These are phyloP conservation scores for Calypte anna DNA, from an alignment of 2,113 vertebrate species.

Conservation along the genomic window DNA sequence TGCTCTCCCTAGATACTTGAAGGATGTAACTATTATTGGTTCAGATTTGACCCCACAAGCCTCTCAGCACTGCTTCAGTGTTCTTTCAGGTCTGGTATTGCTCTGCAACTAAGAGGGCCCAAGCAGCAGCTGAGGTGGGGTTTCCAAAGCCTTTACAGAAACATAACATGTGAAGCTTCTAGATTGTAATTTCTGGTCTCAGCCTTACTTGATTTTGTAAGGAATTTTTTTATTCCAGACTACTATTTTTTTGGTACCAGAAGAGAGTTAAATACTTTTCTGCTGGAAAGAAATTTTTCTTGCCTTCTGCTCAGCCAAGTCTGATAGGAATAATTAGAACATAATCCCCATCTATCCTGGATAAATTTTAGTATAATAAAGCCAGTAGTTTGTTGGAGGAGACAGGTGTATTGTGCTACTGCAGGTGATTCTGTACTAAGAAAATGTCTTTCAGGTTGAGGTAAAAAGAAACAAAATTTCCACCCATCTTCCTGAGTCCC, in stretches of 20 bases:
- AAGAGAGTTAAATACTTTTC: neutral
- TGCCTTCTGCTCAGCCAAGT: neutral
- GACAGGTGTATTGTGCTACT: neutral
- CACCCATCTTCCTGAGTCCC: neutral
- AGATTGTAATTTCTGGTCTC: neutral
- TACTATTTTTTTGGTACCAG: neutral
- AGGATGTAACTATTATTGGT: neutral
- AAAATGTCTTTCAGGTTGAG: slow-evolving; percentile 31
- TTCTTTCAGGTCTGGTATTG: neutral
- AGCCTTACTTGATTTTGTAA: neutral
- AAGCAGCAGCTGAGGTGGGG: neutral
- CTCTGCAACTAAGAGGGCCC: neutral
- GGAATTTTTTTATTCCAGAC: neutral
- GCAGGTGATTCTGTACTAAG: neutral
- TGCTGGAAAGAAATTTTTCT: neutral
- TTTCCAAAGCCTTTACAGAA: neutral
- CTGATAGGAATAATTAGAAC: neutral
- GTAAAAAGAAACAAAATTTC: neutral
- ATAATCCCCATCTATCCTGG: neutral
- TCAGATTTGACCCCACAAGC: neutral
- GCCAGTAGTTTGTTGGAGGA: neutral
- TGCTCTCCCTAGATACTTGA: neutral
- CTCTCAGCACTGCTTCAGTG: neutral
- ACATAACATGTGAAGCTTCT: neutral
- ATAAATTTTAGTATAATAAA: neutral